phyloP scores from a whole-genome alignment of 1,140 invertebrate species.

The Bradynema listronoti region DNA sequence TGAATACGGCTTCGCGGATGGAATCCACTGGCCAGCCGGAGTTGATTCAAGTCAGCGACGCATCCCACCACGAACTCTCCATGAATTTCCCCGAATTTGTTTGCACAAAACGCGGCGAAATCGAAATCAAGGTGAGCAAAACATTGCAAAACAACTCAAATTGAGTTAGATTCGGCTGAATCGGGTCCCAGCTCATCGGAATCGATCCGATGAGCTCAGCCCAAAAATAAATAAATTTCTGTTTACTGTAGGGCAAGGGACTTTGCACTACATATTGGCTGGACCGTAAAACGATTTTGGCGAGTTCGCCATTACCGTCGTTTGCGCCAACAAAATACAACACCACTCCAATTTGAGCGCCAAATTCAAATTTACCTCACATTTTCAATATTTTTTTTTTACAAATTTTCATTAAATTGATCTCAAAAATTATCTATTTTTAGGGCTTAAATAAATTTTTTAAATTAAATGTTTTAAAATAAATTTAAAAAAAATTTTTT shows the following conservation, averaged over 20 bases:
- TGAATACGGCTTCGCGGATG: conserved; percentile 81
- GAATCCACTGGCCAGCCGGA: conserved; percentile 63
- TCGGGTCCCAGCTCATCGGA: no score
- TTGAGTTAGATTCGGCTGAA: neutral
- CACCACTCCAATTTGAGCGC: no score
- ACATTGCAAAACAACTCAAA: neutral
- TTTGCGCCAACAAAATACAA: no score
- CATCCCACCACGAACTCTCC: conserved; percentile 29
- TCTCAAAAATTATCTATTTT: no score
- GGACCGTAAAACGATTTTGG: conserved; percentile 10
- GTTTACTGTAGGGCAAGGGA: conserved; percentile 38
- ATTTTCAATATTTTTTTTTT: no score
- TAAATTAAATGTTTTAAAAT: no score
- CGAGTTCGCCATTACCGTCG: no score
- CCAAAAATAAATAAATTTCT: conserved; percentile 6
- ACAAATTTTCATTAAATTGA: no score
- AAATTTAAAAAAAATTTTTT: no score
- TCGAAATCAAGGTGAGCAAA: conserved; percentile 48
- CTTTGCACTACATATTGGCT: conserved; percentile 43
- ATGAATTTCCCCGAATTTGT: conserved; percentile 39
- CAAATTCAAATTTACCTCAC: no score
- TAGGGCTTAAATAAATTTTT: no score
- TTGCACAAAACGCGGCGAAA: conserved; percentile 38
- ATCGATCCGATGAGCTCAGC: no score
- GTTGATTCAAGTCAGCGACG: conserved; percentile 52